Evolutionary conservation across 2,888 invertebrate genomes (phyloP).

Genomic region (Branchipolynoe longqiensis): DNA sequence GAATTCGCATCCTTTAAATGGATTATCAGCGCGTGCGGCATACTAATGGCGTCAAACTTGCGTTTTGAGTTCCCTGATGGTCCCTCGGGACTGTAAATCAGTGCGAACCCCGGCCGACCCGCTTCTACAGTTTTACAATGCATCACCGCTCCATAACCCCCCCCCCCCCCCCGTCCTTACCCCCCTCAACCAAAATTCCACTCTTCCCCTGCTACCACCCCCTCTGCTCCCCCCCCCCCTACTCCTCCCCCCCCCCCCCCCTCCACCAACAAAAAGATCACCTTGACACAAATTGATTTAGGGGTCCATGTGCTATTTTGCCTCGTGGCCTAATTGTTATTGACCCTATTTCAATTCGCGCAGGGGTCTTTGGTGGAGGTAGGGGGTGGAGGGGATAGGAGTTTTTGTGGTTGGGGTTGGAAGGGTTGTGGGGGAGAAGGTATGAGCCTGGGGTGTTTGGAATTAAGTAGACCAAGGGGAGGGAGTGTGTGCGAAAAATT

Average conservation of each 20-base stretch:
- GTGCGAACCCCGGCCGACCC: too few species aligned
- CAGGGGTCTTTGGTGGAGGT: not conserved
- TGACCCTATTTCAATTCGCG: conserved; percentile 28
- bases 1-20: conserved; percentile 18
- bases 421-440: too few species aligned
- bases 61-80: conserved; percentile 10
- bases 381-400: not conserved
- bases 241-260: too few species aligned
- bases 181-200: too few species aligned
- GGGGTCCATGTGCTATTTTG: conserved; percentile 25
- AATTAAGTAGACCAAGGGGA: conserved; percentile 17
- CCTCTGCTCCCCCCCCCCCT: too few species aligned
- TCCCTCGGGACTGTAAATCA: not conserved
- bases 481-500: not conserved
- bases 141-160: too few species aligned
- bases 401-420: too few species aligned
- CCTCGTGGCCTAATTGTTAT: conserved; percentile 41
- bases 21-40: not conserved
- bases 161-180: too few species aligned
- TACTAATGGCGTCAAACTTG: conserved; percentile 22
- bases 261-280: conserved; percentile 24
- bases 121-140: too few species aligned
- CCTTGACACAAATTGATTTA: not conserved
- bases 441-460: too few species aligned
- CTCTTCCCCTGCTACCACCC: too few species aligned